These are phyloP conservation scores for Drosophila trapezifrons DNA, from an alignment of 1,140 invertebrate genomes.

Conservation along the genomic window DNA sequence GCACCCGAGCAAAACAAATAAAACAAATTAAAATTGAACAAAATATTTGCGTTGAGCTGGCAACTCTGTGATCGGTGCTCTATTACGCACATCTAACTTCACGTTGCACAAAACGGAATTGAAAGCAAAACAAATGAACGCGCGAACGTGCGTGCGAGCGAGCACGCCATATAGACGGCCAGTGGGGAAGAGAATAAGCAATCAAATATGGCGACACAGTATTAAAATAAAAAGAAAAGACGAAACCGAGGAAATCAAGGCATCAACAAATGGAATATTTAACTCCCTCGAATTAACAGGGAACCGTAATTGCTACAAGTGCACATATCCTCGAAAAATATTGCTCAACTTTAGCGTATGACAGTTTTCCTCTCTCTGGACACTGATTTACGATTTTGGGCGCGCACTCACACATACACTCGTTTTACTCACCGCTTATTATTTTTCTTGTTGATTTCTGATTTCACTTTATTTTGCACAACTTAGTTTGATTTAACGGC, in stretches of 20 bases:
- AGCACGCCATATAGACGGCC: conserved; percentile 37
- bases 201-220: conserved; percentile 78
- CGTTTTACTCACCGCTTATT: conserved; percentile 60
- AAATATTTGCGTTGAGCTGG: conserved; percentile 32
- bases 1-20: conserved; percentile 21
- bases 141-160: conserved; percentile 49
- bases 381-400: conserved; percentile 47
- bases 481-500: conserved; percentile 33
- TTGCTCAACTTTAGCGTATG: background rate
- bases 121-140: conserved; percentile 77
- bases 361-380: too few relatives aligned
- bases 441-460: conserved; percentile 19
- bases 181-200: conserved; percentile 56
- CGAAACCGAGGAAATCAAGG: conserved; percentile 31
- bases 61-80: conserved; percentile 48
- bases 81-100: conserved; percentile 72
- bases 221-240: conserved; percentile 57
- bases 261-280: conserved; percentile 48
- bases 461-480: conserved; percentile 61
- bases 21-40: conserved; percentile 13
- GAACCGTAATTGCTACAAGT: background rate
- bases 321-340: background rate
- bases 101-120: conserved; percentile 77
- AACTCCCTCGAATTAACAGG: conserved; percentile 12
- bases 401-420: conserved; percentile 47